Evolutionary conservation across 2,113 vertebrate genomes (phyloP).

Genomic region (Forbesichthys agassizii): DNA sequence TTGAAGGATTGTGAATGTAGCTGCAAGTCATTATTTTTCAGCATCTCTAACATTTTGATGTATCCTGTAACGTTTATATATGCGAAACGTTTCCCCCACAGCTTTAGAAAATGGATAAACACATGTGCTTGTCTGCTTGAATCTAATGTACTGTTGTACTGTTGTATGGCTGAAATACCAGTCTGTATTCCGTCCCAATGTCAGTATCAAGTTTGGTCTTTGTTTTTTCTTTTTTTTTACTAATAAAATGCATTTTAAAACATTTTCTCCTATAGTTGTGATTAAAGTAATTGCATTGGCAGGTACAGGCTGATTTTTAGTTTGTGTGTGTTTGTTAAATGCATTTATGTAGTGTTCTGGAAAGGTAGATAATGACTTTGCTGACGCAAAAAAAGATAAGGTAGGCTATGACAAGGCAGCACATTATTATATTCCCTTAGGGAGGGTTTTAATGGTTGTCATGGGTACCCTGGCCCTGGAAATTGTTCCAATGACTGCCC

Average conservation of each 20-base stretch:
- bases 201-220: constrained; percentile 52
- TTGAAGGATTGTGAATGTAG: constrained; percentile 33
- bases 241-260: constrained; percentile 66
- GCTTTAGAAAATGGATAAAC: constrained; percentile 16
- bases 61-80: constrained; percentile 24
- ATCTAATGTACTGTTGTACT: constrained; percentile 8
- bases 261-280: constrained; percentile 1
- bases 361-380: constrained; percentile 1
- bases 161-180: constrained; percentile 10
- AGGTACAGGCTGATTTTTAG: no score
- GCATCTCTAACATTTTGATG: constrained; percentile 26
- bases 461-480: constrained; percentile 44
- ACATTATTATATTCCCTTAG: neutral
- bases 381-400: constrained; percentile 11
- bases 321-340: neutral
- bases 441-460: constrained; percentile 43
- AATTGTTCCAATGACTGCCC: constrained; percentile 17
- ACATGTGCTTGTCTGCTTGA: constrained; percentile 18
- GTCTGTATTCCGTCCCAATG: constrained; percentile 39
- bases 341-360: neutral
- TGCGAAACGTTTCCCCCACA: no score
- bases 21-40: constrained; percentile 7
- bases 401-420: neutral
- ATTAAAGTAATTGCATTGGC: neutral
- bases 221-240: constrained; percentile 58